Base-by-base conservation (phyloP, 2,888 invertebrate species). In the Spodoptera exigua region DNA sequence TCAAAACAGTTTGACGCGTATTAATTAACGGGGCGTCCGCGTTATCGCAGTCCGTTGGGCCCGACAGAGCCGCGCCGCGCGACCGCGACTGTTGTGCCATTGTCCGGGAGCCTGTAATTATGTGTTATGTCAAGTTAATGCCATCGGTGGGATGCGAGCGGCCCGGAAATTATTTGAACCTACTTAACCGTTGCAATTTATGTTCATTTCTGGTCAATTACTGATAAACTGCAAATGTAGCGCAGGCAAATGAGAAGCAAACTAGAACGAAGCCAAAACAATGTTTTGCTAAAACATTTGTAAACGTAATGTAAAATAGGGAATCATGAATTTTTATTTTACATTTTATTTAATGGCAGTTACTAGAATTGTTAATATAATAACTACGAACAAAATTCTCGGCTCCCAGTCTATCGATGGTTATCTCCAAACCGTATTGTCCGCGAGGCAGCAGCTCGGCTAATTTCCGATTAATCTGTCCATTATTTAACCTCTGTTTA, bases 381-480 rank as follows among this genome's bases (percentile, higher is more conserved):
- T 39, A 45, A 35, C n/a, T 61, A 27, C 39, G 27, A 34, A 39
- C 27, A 61, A 57, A 73, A 47, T 47, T 40, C 14, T 13, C 27
- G 13, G 40, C 66, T 78, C 68, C 68, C 44, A 45, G 12, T 13
- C 61, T 68, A 74, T 12, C 2, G 58, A 79, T 69, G 41, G 51
- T 63, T 71, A 79, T 79, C 77, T 63, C 51, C 47, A 18, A 36
- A 56, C 56, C 51, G 60, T 76, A 74, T 74, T 76, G 79, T 71
- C 65, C 65, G 58, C 59, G 61, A 69, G 73, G 60, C 66, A 61
- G 64, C 56, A 49, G 71, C 61, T 76, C 57, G 73, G 63, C 76
- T 76, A 80, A 80, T 80, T 79, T 74, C 73, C 70, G 67, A 80
- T 80, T 76, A 79, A 80, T 79, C 76, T 70, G 79, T 74, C 67